phyloP scores from a whole-genome alignment of 2,888 invertebrate species.

The Gibbula magus region DNA sequence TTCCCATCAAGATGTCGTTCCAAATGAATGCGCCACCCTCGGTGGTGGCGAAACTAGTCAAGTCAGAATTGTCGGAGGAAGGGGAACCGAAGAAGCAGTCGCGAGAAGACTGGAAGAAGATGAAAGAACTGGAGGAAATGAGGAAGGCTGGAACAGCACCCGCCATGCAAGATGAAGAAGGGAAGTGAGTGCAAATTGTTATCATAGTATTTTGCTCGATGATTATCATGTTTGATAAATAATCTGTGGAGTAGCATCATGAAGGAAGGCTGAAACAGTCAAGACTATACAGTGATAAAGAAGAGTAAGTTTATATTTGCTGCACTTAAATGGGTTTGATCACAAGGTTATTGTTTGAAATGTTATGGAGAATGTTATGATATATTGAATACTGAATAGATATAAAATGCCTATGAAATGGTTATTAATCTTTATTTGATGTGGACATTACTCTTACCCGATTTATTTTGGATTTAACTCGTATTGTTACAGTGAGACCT shows the following conservation, averaged over 20 bases:
- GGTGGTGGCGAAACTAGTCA: slow-evolving; percentile 69
- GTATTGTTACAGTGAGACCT: no score
- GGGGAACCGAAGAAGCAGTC: slow-evolving; percentile 70
- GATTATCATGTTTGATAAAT: neutral
- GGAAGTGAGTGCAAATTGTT: slow-evolving; percentile 77
- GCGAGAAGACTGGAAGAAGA: slow-evolving; percentile 96
- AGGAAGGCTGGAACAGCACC: slow-evolving; percentile 95
- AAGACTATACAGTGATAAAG: no score
- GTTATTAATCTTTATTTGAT: no score
- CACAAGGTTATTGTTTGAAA: no score
- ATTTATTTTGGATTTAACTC: no score
- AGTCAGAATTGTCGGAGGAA: slow-evolving; percentile 56
- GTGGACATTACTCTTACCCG: no score
- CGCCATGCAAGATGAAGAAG: slow-evolving; percentile 88
- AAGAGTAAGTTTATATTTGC: no score
- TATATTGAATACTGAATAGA: no score
- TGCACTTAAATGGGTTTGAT: no score
- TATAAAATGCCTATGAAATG: no score
- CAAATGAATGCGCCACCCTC: slow-evolving; percentile 73
- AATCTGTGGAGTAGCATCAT: neutral
- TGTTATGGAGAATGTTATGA: no score
- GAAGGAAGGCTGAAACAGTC: no score
- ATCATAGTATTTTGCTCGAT: neutral
- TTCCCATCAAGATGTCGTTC: slow-evolving; percentile 66
- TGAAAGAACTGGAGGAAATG: slow-evolving; percentile 98